Evolutionary conservation across 2,113 vertebrate genomes (phyloP), one percentile per base, ranked within the genome.

Genomic region (Melospiza georgiana): DNA sequence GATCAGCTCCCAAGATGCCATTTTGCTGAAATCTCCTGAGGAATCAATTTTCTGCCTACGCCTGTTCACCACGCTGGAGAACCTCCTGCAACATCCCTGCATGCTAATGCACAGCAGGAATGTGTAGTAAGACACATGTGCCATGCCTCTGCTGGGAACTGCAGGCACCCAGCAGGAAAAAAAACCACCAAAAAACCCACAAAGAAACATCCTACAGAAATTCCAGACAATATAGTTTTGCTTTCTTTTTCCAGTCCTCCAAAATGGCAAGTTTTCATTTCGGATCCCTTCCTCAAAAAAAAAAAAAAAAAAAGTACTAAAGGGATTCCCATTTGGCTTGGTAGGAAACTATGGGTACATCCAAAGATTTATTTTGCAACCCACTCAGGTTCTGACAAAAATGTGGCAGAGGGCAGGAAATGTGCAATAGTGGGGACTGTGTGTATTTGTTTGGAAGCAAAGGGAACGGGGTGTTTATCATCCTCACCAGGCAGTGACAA

Each of bases 401-500:
- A 49, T 0, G 17, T 41, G 63, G 28, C 39, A 67, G 51, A 54
- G 76, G 71, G 58, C 12, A 78, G 48, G 75, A 76, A 74, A 33
- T 3, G 33, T 67, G 68, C 85, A 66, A 5, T 6, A 33, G 33
- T 51, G 80, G 59, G 59, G 39, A 69, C 30, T 3, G 11, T n/a
- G 28, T 44, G 23, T 30, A n/a, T 51, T 37, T 3, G 3, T 28
- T 62, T 80, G 90, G 72, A 59, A 59, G 51, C 48, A 74, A 67
- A 61, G 80, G 51, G 71, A 33, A 54, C 0, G 2, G 46, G 52
- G 68, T 81, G 86, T 81, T 97, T 25, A 31, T 48, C 8, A 2
- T 30, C 39, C 11, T 86, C 75, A 84, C 27, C 87, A 71, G 57
- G 63, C 67, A 68, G 63, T 83, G 75, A 63, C 71, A 88, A 95